A percentile compares a stretch with the other conserved stretches of the same genome.
These are phyloP conservation scores for Macrosiphum euphorbiae DNA, from an alignment of 2,888 invertebrate genomes.

Conservation along the genomic window DNA sequence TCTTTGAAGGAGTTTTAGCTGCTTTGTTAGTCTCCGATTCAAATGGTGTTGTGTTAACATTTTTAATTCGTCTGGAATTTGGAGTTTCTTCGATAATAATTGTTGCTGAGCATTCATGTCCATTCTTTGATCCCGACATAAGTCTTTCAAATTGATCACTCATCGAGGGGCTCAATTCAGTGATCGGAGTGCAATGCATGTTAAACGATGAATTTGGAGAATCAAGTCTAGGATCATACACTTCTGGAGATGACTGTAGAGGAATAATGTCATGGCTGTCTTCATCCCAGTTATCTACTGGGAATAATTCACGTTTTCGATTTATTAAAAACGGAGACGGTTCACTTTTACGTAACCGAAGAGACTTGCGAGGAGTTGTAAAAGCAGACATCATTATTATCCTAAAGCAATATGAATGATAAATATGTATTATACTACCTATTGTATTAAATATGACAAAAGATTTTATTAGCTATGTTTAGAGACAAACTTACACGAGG, in stretches of 20 bases:
- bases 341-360: constrained; percentile 68
- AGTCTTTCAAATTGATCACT: constrained; percentile 61
- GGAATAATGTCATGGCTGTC: constrained; percentile 58
- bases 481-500: background rate
- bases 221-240: background rate
- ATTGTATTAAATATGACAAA: background rate
- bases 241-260: constrained; percentile 44
- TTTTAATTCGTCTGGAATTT: constrained; percentile 51
- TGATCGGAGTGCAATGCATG: constrained; percentile 44
- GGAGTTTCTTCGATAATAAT: constrained; percentile 60
- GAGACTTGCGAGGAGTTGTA: constrained; percentile 59
- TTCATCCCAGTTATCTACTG: constrained; percentile 59
- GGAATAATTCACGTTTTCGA: constrained; percentile 60
- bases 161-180: constrained; percentile 59
- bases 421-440: too few species aligned
- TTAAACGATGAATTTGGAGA: constrained; percentile 28
- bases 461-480: background rate
- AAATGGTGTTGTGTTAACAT: constrained; percentile 50
- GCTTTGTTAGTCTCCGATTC: constrained; percentile 56
- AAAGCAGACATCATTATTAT: constrained; percentile 35
- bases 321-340: constrained; percentile 56
- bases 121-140: constrained; percentile 55
- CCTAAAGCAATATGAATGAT: background rate
- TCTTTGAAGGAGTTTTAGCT: constrained; percentile 56
- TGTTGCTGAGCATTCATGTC: constrained; percentile 41